A percentile compares a stretch with the other conserved stretches of the same genome.
These are phyloP conservation scores for Lophotriccus pileatus DNA, from an alignment of 2,797 vertebrate species.

Conservation along the genomic window DNA sequence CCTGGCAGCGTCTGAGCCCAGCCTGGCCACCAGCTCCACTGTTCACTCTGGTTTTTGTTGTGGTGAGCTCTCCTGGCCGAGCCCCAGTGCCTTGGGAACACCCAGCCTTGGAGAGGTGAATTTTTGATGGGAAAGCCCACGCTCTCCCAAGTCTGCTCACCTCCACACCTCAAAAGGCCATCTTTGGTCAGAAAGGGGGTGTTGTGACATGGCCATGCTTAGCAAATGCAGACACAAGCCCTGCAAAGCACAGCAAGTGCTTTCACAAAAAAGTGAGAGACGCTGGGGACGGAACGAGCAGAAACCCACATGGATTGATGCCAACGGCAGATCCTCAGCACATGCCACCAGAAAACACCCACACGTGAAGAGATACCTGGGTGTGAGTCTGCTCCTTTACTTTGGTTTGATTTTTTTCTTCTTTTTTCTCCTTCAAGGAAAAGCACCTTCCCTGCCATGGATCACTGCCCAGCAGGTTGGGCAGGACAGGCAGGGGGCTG, in stretches of 20 bases:
- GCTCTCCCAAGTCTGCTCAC: background rate
- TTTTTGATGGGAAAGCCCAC: background rate
- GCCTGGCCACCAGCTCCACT: background rate
- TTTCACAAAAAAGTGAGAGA: background rate
- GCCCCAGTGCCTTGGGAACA: rapidly evolving
- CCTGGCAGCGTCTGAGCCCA: background rate
- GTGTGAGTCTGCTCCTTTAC: background rate
- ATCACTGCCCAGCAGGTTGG: background rate
- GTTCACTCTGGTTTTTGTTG: background rate
- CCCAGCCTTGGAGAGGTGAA: background rate
- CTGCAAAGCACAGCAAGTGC: background rate
- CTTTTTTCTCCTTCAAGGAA: background rate
- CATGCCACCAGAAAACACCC: background rate
- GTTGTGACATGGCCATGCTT: rapidly evolving
- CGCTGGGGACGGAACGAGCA: background rate
- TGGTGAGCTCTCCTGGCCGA: background rate
- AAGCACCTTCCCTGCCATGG: rapidly evolving
- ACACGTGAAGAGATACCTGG: rapidly evolving
- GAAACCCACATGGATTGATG: rapidly evolving
- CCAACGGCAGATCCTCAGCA: background rate
- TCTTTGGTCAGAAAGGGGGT: background rate
- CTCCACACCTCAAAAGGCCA: background rate
- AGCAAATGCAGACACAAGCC: rapidly evolving
- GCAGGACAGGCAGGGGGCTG: background rate
- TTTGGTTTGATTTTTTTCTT: background rate